A percentile compares a stretch with the other conserved stretches of the same genome.
Evolutionary conservation across 1,140 invertebrate species (phyloP).

Genomic region (Mylabris phalerata): DNA sequence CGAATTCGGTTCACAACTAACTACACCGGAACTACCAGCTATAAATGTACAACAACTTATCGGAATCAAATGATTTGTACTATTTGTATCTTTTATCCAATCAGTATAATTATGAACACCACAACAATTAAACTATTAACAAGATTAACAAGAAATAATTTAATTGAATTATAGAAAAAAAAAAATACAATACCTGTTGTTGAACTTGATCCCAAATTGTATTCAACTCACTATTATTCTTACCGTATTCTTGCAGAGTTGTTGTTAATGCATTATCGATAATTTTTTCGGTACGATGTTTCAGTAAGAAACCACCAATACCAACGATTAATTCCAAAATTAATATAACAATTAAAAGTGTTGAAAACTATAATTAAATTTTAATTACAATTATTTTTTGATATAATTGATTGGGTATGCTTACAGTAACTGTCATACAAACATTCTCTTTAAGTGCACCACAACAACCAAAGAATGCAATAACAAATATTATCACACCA

Average conservation of each 20-base stretch:
- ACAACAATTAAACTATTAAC: slow-evolving; percentile 63
- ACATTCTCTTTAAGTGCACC: slow-evolving; percentile 78
- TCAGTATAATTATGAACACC: slow-evolving; percentile 54
- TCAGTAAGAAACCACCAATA: slow-evolving; percentile 74
- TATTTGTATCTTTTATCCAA: slow-evolving; percentile 46
- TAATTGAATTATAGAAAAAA: slow-evolving; percentile 19
- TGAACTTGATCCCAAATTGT: slow-evolving; percentile 68
- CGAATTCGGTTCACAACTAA: slow-evolving; percentile 29
- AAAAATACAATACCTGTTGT: slow-evolving; percentile 54
- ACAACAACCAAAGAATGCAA: slow-evolving; percentile 82
- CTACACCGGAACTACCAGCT: slow-evolving; percentile 31
- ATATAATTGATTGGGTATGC: slow-evolving; percentile 18
- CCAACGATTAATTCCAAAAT: slow-evolving; percentile 75
- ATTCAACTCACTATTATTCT: slow-evolving; percentile 42
- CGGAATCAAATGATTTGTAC: slow-evolving; percentile 44
- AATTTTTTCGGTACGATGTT: slow-evolving; percentile 56
- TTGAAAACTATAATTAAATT: slow-evolving; percentile 62
- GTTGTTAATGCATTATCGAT: slow-evolving; percentile 55
- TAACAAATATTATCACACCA: slow-evolving; percentile 69
- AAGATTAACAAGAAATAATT: slow-evolving; percentile 17
- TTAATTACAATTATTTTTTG: not conserved
- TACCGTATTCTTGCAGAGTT: slow-evolving; percentile 58
- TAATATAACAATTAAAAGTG: slow-evolving; percentile 73
- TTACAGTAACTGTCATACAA: slow-evolving; percentile 76
- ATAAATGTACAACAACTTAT: slow-evolving; percentile 54